Percentiles rank a stretch among this genome's conserved stretches.
Conservation (phyloP, 2,797 vertebrate species). For the Gambelia wislizenii region DNA sequence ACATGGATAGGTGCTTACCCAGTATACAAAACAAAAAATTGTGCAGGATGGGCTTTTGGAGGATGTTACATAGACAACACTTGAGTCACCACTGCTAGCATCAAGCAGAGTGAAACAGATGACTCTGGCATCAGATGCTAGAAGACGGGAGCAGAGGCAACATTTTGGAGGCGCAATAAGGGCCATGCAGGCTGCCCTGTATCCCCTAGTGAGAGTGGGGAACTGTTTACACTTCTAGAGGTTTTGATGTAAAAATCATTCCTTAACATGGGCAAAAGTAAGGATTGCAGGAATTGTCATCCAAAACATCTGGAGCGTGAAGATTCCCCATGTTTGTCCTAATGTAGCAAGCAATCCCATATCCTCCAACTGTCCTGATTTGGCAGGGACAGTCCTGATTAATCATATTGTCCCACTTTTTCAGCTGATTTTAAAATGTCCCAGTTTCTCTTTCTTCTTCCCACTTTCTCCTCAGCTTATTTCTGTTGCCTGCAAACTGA, state of each 20-base stretch:
- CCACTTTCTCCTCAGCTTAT: too few relatives aligned
- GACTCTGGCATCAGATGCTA: background rate
- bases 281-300: background rate
- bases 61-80: background rate
- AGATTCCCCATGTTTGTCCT: background rate
- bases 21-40: background rate
- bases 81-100: background rate
- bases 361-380: background rate
- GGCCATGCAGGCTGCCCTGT: background rate
- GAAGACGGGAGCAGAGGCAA: background rate
- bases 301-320: background rate
- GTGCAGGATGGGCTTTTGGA: background rate
- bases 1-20: background rate
- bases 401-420: too few relatives aligned
- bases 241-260: background rate
- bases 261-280: background rate
- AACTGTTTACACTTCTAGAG: background rate
- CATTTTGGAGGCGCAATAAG: background rate
- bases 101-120: background rate
- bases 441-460: too few relatives aligned
- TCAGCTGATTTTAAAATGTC: too few relatives aligned
- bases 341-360: background rate
- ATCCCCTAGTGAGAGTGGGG: background rate
- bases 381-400: too few relatives aligned
- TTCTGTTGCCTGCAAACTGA: too few relatives aligned